Evolutionary conservation across 2,797 vertebrate genomes (phyloP).

Genomic region (Anguilla pacifica): DNA sequence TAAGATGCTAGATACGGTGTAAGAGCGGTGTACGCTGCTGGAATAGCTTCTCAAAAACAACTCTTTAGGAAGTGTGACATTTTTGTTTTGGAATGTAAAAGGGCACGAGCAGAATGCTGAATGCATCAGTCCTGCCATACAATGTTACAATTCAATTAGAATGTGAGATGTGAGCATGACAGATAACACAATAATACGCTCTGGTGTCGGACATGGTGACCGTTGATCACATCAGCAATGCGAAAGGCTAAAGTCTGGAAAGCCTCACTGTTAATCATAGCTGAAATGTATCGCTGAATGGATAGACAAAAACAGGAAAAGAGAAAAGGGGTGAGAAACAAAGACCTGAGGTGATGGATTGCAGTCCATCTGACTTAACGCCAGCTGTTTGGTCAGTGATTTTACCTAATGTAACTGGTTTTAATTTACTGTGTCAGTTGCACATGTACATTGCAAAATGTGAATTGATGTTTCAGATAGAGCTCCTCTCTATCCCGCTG

Average conservation of each 20-base stretch:
- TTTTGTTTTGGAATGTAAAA: neutral
- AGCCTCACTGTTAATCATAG: neutral
- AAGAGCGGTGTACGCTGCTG: neutral
- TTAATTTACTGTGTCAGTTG: neutral
- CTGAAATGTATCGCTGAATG: neutral
- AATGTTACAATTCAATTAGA: neutral
- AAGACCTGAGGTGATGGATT: neutral
- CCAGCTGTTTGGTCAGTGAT: neutral
- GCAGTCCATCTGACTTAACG: neutral
- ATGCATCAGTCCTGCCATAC: neutral
- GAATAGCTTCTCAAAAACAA: neutral
- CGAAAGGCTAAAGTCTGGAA: neutral
- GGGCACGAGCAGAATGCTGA: neutral
- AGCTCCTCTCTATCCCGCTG: neutral
- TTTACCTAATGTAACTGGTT: neutral
- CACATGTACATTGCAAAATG: neutral
- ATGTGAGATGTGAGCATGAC: neutral
- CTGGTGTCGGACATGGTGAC: neutral
- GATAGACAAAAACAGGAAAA: neutral
- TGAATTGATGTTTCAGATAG: neutral
- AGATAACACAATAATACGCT: neutral
- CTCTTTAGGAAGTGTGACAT: neutral
- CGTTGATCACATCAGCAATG: neutral
- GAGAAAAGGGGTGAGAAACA: neutral
- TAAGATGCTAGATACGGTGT: neutral